Evolutionary conservation across 2,888 invertebrate species (phyloP).

Genomic region (Enchytraeus crypticus): DNA sequence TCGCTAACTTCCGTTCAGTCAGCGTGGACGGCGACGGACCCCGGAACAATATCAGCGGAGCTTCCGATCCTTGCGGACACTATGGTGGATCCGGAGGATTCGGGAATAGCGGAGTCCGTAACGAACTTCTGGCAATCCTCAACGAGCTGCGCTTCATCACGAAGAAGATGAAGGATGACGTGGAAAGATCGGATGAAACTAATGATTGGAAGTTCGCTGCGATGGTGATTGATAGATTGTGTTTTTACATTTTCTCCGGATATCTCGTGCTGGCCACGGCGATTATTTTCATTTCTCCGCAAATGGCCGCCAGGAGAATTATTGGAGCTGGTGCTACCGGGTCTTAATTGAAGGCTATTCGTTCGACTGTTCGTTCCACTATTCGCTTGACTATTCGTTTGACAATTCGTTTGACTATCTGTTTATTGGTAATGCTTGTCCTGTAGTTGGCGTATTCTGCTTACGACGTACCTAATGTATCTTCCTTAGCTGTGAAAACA

Average conservation of each 20-base stretch:
- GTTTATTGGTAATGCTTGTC: no score
- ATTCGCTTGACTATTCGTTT: no score
- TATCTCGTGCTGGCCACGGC: constrained; percentile 23
- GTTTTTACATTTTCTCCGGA: constrained; percentile 26
- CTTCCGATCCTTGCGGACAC: neutral
- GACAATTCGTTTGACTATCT: no score
- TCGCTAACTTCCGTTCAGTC: constrained; percentile 20
- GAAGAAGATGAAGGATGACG: constrained; percentile 28
- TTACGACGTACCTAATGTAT: no score
- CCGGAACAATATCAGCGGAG: neutral
- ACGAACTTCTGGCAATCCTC: constrained; percentile 30
- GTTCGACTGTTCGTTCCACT: no score
- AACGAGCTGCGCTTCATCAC: constrained; percentile 32
- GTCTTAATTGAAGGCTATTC: no score
- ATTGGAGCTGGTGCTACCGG: neutral
- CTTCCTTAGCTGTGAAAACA: no score
- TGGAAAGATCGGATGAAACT: constrained; percentile 19
- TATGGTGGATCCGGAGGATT: constrained; percentile 5
- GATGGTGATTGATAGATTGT: constrained; percentile 28
- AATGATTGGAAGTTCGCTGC: constrained; percentile 27
- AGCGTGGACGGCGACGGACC: constrained; percentile 16
- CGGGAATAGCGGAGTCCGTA: constrained; percentile 21
- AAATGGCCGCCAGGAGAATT: constrained; percentile 2
- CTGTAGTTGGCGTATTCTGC: no score
- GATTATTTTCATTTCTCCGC: constrained; percentile 22